Base-by-base conservation (phyloP, 2,797 vertebrate genomes). In the Tadarida brasiliensis region DNA sequence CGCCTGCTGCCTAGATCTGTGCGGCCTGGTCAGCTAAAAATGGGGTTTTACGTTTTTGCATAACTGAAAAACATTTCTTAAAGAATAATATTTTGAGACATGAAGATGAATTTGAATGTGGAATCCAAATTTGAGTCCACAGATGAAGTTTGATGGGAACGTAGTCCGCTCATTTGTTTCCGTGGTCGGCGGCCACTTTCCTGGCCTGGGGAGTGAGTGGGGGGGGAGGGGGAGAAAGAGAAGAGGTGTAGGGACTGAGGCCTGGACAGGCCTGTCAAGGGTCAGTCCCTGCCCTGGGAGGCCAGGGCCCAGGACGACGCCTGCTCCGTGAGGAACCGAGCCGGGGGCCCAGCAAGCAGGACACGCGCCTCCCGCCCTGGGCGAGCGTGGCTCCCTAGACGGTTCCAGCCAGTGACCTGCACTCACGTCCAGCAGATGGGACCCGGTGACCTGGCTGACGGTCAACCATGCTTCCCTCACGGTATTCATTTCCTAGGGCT, bases 321-420 rank as follows among this genome's bases (percentile, higher is more conserved):
- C 61, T 19, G 4, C 17, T 59, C 39, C 0, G 0, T 1, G 19
- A 54, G 84, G 20, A 77, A 3, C 8, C 0, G 7, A 5, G 26
- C 39, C 20, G 16, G 16, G 56, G 28, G 28, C 16, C 30, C 65
- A 57, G 19, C 14, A 30, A 44, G 28, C 56, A 0, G n/a, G 39
- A 20, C 11, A 14, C 47, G 63, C 2, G 15, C 17, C 8, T 20
- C 35, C 30, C 4, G 22, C n/a, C 35, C 20, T 3, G 7, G n/a
- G 74, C 57, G 5, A 12, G 19, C n/a, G 65, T 19, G 35, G 49
- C 39, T 2, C 22, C 65, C 28, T 3, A 7, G 17, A 20, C 6
- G 10, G 59, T 35, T 54, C 22, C 19, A 33, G 49, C 33, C 39
- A 44, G 49, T 3, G 22, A 59, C 28, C 28, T 14, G 10, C 0